A percentile compares a stretch with the other conserved stretches of the same genome.
phyloP scores from a whole-genome alignment of 2,113 vertebrate species.

The Carassius auratus region DNA sequence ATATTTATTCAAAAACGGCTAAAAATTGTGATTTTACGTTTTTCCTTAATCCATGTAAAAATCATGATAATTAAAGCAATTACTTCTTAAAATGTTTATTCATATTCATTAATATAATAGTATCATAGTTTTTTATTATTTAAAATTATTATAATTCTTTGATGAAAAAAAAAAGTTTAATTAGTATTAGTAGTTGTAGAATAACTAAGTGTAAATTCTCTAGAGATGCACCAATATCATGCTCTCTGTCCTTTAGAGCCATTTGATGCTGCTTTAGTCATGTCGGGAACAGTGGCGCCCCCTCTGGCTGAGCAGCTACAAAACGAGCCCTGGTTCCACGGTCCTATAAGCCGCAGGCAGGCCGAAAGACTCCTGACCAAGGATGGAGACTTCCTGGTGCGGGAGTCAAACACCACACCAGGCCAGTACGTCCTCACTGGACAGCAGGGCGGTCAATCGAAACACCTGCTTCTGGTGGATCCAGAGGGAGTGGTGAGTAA shows the following conservation, averaged over 20 bases:
- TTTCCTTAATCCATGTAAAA: too few species aligned
- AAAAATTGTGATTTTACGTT: too few species aligned
- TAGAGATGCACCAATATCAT: neutral
- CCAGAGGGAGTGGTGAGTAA: conserved; percentile 93
- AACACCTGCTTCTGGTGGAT: conserved; percentile 94
- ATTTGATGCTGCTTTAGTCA: conserved; percentile 90
- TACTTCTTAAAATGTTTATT: neutral
- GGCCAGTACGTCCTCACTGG: conserved; percentile 97
- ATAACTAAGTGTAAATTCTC: neutral
- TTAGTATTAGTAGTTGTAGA: too few species aligned
- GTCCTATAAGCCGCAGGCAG: conserved; percentile 89
- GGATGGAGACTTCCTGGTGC: conserved; percentile 93
- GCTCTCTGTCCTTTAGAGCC: conserved; percentile 78
- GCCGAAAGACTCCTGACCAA: conserved; percentile 87
- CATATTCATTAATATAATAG: too few species aligned
- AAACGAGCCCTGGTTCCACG: conserved; percentile 92
- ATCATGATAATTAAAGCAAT: too few species aligned
- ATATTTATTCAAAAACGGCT: neutral
- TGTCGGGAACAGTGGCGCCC: conserved; percentile 72
- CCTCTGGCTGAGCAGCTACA: conserved; percentile 92
- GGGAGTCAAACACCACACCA: conserved; percentile 91
- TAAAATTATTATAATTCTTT: too few species aligned
- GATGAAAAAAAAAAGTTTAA: too few species aligned
- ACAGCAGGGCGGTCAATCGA: conserved; percentile 90
- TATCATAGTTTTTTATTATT: too few species aligned